These are phyloP conservation scores for Coregonus sp. DNA, from an alignment of 2,797 vertebrate genomes.

Conservation along the genomic window DNA sequence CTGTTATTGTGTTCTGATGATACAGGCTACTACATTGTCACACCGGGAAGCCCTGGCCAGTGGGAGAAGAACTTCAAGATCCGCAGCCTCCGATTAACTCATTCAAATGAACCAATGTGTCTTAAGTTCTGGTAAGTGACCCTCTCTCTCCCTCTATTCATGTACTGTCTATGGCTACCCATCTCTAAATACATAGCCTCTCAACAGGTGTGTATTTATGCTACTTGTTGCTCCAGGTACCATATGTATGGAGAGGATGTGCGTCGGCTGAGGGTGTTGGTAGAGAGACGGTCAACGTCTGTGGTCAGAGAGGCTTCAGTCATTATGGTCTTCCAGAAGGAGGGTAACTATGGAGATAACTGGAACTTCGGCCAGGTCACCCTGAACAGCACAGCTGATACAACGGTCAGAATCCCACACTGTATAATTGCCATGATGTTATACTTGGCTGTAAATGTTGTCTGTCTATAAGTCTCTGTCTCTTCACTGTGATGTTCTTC, in stretches of 20 bases:
- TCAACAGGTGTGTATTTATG: constrained; percentile 74
- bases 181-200: constrained; percentile 47
- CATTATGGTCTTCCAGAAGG: constrained; percentile 77
- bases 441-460: background rate
- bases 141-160: constrained; percentile 3
- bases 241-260: constrained; percentile 86
- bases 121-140: constrained; percentile 87
- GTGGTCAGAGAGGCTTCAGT: constrained; percentile 24
- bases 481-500: background rate
- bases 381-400: constrained; percentile 74
- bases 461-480: background rate
- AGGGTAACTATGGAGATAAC: constrained; percentile 86
- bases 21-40: constrained; percentile 88
- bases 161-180: background rate
- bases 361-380: constrained; percentile 91
- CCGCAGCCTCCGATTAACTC: constrained; percentile 76
- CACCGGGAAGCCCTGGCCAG: constrained; percentile 64
- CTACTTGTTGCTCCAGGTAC: constrained; percentile 77
- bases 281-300: constrained; percentile 24
- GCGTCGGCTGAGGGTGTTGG: constrained; percentile 72
- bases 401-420: constrained; percentile 69
- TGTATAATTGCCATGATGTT: background rate
- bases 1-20: background rate
- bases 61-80: constrained; percentile 71
- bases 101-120: constrained; percentile 67